Conservation (phyloP, 37 sponge, comb jelly and placozoan genomes). For the Spongia lamella region DNA sequence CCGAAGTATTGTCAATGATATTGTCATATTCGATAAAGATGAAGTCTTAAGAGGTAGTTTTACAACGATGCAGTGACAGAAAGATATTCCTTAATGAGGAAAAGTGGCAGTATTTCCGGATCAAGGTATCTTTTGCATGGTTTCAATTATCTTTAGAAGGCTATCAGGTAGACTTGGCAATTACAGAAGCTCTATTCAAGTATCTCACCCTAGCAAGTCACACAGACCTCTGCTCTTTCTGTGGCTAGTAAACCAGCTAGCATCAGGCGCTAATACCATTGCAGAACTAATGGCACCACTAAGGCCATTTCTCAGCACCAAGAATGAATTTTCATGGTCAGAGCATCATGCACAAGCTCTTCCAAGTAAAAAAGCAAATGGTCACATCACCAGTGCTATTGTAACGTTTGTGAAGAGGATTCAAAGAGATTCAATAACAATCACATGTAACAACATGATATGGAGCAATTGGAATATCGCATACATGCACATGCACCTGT, state of each 20-base stretch:
- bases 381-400: background rate
- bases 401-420: too few species aligned
- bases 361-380: background rate
- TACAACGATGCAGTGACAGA: slow-evolving; percentile 20
- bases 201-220: slow-evolving; percentile 12
- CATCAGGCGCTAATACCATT: background rate
- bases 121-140: slow-evolving; percentile 2
- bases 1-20: too few species aligned
- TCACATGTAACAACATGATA: too few species aligned
- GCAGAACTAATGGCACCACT: slow-evolving; percentile 1
- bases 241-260: slow-evolving; percentile 12
- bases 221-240: slow-evolving; percentile 24
- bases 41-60: background rate
- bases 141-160: background rate
- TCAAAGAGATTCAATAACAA: too few species aligned
- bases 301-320: slow-evolving; percentile 26
- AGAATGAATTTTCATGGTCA: slow-evolving; percentile 46
- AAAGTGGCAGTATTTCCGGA: slow-evolving; percentile 7
- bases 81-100: slow-evolving; percentile 12
- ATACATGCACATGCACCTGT: too few species aligned
- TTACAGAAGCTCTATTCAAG: slow-evolving; percentile 10
- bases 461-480: too few species aligned
- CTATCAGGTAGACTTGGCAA: too few species aligned
- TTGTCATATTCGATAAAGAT: too few species aligned
- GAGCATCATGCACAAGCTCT: background rate